A percentile compares a stretch with the other conserved stretches of the same genome.
These are phyloP conservation scores for Cyclophora punctaria DNA, from an alignment of 2,888 invertebrate species.

Conservation along the genomic window DNA sequence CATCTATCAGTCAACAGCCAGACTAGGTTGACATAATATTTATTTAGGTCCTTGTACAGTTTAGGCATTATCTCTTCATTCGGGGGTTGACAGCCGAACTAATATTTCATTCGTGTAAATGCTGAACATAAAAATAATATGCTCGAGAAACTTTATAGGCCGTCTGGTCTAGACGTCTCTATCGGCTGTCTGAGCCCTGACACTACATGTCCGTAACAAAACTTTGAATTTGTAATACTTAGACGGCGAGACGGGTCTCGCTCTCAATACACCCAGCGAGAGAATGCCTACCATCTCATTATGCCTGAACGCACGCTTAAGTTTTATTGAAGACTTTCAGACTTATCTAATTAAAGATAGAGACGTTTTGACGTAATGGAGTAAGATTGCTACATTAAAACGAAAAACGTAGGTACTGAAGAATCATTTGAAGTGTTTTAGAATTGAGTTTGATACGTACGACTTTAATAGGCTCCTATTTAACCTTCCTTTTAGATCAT, in stretches of 20 bases:
- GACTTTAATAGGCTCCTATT: too few relatives aligned
- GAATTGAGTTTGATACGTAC: too few relatives aligned
- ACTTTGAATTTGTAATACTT: constrained; percentile 22
- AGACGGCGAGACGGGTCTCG: constrained; percentile 3
- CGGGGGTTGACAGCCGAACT: background rate
- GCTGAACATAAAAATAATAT: constrained; percentile 30
- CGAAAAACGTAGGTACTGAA: too few relatives aligned
- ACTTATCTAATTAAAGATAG: background rate
- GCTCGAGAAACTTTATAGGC: constrained; percentile 37
- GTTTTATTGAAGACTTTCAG: constrained; percentile 10
- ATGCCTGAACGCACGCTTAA: constrained; percentile 8
- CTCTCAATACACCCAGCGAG: constrained; percentile 5
- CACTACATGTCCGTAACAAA: constrained; percentile 20
- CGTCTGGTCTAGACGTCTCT: constrained; percentile 40
- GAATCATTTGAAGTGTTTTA: too few relatives aligned
- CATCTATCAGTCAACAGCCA: too few relatives aligned
- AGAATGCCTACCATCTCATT: constrained; percentile 9
- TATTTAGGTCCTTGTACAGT: too few relatives aligned
- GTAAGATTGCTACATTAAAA: too few relatives aligned
- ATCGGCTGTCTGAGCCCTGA: constrained; percentile 18
- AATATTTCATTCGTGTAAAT: constrained; percentile 22
- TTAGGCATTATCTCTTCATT: background rate
- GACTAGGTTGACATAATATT: too few relatives aligned
- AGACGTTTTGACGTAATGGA: too few relatives aligned
- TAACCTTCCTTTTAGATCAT: too few relatives aligned